These are phyloP conservation scores for Thaumatotibia leucotreta DNA, from an alignment of 1,140 invertebrate species.

Conservation along the genomic window DNA sequence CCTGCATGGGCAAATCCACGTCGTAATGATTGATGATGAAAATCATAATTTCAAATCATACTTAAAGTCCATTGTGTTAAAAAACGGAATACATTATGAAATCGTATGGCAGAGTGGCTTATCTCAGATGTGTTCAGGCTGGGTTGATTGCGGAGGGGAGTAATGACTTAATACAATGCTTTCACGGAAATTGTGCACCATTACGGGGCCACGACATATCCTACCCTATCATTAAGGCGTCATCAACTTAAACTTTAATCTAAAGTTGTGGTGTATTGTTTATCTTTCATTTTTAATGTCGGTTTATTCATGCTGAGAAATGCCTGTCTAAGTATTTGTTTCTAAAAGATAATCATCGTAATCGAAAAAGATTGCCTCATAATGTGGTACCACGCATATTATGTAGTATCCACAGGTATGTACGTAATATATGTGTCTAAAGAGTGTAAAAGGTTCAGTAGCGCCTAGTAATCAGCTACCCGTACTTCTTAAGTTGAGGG, in stretches of 20 bases:
- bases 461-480: not conserved
- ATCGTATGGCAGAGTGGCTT: conserved; percentile 18
- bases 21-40: not conserved
- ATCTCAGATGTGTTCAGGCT: conserved; percentile 19
- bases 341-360: not conserved
- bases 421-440: not conserved
- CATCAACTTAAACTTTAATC: conserved; percentile 37
- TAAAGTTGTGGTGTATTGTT: conserved; percentile 17
- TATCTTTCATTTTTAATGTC: not conserved
- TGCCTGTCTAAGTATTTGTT: too few relatives aligned
- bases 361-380: not conserved
- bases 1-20: not conserved
- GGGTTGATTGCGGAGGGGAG: conserved; percentile 35
- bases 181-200: conserved; percentile 46
- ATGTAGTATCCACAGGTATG: too few relatives aligned
- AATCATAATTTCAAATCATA: conserved; percentile 2
- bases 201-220: conserved; percentile 34
- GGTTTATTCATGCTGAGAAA: not conserved
- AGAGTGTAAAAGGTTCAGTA: not conserved
- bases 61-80: conserved; percentile 9
- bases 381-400: too few relatives aligned
- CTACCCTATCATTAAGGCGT: conserved; percentile 37
- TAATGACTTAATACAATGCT: conserved; percentile 64
- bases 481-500: not conserved
- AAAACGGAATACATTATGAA: conserved; percentile 10